These are phyloP conservation scores for Eubasilissa regina DNA, from an alignment of 1,140 invertebrate species.

Conservation along the genomic window DNA sequence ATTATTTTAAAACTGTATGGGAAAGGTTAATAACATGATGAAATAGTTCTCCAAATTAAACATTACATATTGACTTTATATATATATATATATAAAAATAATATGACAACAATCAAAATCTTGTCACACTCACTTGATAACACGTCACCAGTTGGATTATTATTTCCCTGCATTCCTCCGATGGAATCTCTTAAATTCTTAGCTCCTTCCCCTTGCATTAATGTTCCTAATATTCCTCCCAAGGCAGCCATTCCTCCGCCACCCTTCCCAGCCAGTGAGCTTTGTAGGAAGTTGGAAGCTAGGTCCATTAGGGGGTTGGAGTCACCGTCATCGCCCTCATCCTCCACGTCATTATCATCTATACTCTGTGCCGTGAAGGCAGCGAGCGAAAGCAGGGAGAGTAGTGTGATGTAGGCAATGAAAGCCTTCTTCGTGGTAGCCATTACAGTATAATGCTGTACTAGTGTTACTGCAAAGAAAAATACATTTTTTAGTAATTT, in stretches of 20 bases:
- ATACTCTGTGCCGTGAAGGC: conserved; percentile 52
- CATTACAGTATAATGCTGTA: background rate
- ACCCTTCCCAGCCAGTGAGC: conserved; percentile 70
- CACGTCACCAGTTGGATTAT: conserved; percentile 61
- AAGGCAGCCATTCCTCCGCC: conserved; percentile 64
- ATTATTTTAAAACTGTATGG: no score
- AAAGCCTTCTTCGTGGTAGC: background rate
- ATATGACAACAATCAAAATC: no score
- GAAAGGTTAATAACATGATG: no score
- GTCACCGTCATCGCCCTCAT: conserved; percentile 64
- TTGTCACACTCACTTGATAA: conserved; percentile 64
- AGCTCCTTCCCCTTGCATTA: conserved; percentile 74
- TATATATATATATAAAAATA: no score
- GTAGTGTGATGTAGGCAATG: background rate
- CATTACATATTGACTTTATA: no score
- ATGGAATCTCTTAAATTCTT: conserved; percentile 66
- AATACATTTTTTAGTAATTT: background rate
- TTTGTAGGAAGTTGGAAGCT: conserved; percentile 73
- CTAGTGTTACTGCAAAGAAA: background rate
- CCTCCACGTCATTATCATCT: conserved; percentile 57
- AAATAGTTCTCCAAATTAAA: no score
- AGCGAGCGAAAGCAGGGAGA: conserved; percentile 26
- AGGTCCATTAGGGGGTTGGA: conserved; percentile 73
- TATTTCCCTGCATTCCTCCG: conserved; percentile 61
- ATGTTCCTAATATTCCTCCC: conserved; percentile 71